Evolutionary conservation across 2,113 vertebrate species (phyloP), one percentile per base, ranked within the genome.

Genomic region (Eupsittula cactorum): DNA sequence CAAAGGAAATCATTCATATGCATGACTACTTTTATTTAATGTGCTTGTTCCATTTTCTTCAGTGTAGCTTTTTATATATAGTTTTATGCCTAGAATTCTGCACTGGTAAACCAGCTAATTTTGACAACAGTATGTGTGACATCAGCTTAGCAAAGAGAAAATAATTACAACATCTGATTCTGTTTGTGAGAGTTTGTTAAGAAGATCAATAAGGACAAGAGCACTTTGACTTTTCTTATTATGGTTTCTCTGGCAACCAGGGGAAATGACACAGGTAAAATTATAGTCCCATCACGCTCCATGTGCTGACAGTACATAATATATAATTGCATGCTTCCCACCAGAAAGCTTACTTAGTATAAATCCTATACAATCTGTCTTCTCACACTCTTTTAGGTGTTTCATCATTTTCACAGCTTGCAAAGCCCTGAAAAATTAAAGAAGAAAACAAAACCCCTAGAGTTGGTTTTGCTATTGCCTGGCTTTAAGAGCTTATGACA

Each of bases 231-330:
- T 95, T 96, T 80, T 81, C 68, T 91, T 91, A 90, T 88, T 82
- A 91, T 59, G 52, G 94, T 97, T 97, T 95, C 97, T 97, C 55
- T 90, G 86, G 96, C 82, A 97, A 97, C 93, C 87, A 47, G 44
- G 53, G 63, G 60, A 97, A 94, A 95, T 90, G 89, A 92, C 84
- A 89, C n/a, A 57, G 74, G 79, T 88, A 90, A 95, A 96, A 97
- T 95, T 93, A 91, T 44, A 96, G 94, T 93, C 88, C 90, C 91
- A 94, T 95, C 93, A 95, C 4, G 16, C 78, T 83, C 88, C 81
- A 44, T 89, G 91, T 68, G 79, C 86, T 94, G 95, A 96, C 93
- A 96, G 93, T 77, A 88, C 76, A 70, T 80, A 82, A 80, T 67
- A 80, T 31, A 88, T 97, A 97, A 97, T 90, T 96, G 92, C 1